Conservation (phyloP, 1,140 invertebrate genomes). For the Dreissena rostriformis region DNA sequence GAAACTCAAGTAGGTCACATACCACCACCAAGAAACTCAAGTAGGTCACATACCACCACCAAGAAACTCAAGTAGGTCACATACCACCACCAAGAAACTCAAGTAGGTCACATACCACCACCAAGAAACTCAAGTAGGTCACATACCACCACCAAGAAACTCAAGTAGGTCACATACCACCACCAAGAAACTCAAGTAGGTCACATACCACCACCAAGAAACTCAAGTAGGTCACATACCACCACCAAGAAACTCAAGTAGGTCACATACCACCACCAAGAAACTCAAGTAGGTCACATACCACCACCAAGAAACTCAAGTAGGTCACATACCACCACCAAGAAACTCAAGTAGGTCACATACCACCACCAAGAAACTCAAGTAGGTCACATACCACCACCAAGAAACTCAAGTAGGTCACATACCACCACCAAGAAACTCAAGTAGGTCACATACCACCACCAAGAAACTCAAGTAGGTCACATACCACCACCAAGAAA, state of each 20-base stretch:
- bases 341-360: conserved; percentile 73
- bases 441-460: conserved; percentile 69
- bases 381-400: conserved; percentile 69
- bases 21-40: conserved; percentile 69
- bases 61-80: conserved; percentile 68
- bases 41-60: no score
- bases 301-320: no score
- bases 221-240: conserved; percentile 72
- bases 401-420: conserved; percentile 72
- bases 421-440: no score
- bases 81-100: conserved; percentile 69
- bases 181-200: conserved; percentile 66
- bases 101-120: no score
- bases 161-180: conserved; percentile 73
- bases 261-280: conserved; percentile 66
- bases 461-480: conserved; percentile 71
- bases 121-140: conserved; percentile 67
- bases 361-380: no score
- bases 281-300: conserved; percentile 74
- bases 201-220: conserved; percentile 70
- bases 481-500: no score
- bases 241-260: no score
- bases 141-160: conserved; percentile 69
- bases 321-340: conserved; percentile 68
- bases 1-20: conserved; percentile 69